Conservation (phyloP, 2,797 vertebrate species). For the Sebastes iracundus region DNA sequence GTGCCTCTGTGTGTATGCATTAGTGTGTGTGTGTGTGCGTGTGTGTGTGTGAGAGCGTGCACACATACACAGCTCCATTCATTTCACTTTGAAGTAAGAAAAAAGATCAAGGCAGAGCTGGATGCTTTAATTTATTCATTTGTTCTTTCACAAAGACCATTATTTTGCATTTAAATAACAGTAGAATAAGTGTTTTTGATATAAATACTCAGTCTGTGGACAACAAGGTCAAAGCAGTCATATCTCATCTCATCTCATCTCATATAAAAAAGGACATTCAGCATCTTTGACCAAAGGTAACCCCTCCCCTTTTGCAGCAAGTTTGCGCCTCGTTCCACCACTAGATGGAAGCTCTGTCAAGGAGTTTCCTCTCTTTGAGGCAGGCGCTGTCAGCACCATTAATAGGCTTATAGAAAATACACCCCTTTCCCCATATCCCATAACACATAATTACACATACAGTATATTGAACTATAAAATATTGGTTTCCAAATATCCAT, state of each 20-base stretch:
- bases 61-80: slow-evolving; percentile 19
- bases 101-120: slow-evolving; percentile 43
- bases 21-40: background rate
- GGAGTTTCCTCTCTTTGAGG: background rate
- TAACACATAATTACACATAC: slow-evolving; percentile 3
- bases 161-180: slow-evolving; percentile 63
- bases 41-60: background rate
- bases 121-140: slow-evolving; percentile 58
- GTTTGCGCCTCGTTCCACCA: slow-evolving; percentile 34
- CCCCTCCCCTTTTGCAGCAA: slow-evolving; percentile 58
- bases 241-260: slow-evolving; percentile 46
- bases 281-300: slow-evolving; percentile 55
- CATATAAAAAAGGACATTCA: slow-evolving; percentile 55
- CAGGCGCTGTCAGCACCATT: background rate
- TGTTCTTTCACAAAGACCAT: slow-evolving; percentile 54
- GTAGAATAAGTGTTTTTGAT: slow-evolving; percentile 41
- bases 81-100: slow-evolving; percentile 63
- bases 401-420: background rate
- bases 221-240: slow-evolving; percentile 55
- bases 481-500: background rate
- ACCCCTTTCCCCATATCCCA: background rate
- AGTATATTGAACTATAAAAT: background rate
- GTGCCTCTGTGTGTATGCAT: slow-evolving; percentile 40
- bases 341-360: slow-evolving; percentile 55
- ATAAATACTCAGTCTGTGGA: slow-evolving; percentile 47